Conservation (phyloP, 2,797 vertebrate genomes). For the Myiotriccus ornatus region DNA sequence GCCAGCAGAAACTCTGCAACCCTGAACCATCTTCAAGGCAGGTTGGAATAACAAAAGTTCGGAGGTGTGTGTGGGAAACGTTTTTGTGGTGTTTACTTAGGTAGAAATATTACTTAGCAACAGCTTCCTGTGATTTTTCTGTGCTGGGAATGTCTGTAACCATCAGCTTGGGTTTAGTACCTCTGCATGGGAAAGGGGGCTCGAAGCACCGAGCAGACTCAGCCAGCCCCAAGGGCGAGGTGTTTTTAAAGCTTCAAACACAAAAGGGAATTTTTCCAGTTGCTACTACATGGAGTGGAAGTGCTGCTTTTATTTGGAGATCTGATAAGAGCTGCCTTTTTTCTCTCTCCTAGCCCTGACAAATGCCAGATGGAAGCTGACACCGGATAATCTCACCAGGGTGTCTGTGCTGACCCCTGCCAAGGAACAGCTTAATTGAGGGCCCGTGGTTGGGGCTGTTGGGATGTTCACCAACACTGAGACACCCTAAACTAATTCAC, state of each 20-base stretch:
- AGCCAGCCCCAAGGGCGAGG: conserved; percentile 33
- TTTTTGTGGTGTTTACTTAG: conserved; percentile 65
- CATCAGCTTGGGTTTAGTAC: conserved; percentile 25
- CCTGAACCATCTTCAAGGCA: conserved; percentile 6
- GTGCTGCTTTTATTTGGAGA: conserved; percentile 22
- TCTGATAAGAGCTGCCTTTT: conserved; percentile 47
- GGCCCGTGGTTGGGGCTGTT: neutral
- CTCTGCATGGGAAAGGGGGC: conserved; percentile 35
- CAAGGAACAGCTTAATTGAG: conserved; percentile 9
- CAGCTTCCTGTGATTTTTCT: conserved; percentile 66
- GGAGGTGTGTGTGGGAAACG: conserved; percentile 65
- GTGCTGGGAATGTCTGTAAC: conserved; percentile 69
- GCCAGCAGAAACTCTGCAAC: neutral
- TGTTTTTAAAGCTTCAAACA: conserved; percentile 59
- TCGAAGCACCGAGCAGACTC: neutral
- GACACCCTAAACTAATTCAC: conserved; percentile 22
- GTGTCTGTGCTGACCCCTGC: conserved; percentile 8
- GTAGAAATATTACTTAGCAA: conserved; percentile 70
- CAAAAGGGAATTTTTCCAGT: conserved; percentile 62
- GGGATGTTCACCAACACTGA: neutral
- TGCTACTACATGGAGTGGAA: conserved; percentile 22
- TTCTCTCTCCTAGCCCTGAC: neutral
- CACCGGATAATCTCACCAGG: conserved; percentile 20
- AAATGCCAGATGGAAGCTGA: conserved; percentile 59
- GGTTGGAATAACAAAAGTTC: conserved; percentile 38